These are phyloP conservation scores for Ashinkailepas kermadecensis DNA, from an alignment of 2,888 invertebrate genomes.

Conservation along the genomic window DNA sequence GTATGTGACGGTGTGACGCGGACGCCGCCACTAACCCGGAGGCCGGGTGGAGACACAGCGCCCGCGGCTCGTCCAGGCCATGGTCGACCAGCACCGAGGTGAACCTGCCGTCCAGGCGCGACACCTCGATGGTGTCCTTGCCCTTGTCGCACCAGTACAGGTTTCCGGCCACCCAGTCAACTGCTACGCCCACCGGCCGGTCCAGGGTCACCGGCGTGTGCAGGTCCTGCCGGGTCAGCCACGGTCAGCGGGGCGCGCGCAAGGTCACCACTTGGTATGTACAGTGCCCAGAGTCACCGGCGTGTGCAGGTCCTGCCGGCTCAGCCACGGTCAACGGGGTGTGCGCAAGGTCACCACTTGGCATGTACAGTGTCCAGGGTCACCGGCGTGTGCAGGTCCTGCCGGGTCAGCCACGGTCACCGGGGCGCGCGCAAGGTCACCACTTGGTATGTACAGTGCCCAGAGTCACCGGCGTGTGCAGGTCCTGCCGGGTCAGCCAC, in stretches of 20 bases:
- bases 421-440: no score
- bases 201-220: slow-evolving; percentile 47
- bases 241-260: no score
- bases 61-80: slow-evolving; percentile 73
- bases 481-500: no score
- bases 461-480: no score
- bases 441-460: no score
- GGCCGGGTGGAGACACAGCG: slow-evolving; percentile 72
- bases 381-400: slow-evolving; percentile 39
- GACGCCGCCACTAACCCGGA: slow-evolving; percentile 55
- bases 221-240: slow-evolving; percentile 39
- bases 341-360: slow-evolving; percentile 81
- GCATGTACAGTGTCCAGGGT: slow-evolving; percentile 62
- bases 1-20: slow-evolving; percentile 42
- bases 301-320: slow-evolving; percentile 38
- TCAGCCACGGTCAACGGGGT: slow-evolving; percentile 66
- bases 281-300: no score
- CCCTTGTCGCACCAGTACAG: slow-evolving; percentile 92
- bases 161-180: slow-evolving; percentile 82
- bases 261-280: slow-evolving; percentile 48
- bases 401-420: no score
- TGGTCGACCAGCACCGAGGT: slow-evolving; percentile 65
- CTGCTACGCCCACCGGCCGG: slow-evolving; percentile 83
- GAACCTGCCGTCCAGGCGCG: slow-evolving; percentile 66
- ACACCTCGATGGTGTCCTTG: slow-evolving; percentile 79